Conservation (phyloP, 2,888 invertebrate genomes). For the Cyclophora albipunctata region DNA sequence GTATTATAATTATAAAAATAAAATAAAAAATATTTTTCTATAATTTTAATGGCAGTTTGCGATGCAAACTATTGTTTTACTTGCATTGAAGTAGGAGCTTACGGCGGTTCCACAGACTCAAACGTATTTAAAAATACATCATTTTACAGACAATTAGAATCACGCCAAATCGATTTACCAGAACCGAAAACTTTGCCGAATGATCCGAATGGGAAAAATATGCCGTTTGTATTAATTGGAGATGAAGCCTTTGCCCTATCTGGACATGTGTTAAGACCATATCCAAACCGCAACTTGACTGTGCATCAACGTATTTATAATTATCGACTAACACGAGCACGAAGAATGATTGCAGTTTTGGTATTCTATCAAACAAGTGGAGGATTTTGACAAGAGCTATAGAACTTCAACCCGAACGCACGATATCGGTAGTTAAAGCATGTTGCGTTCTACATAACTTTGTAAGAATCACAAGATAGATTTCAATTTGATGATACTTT, state of each 20-base stretch:
- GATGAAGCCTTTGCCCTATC: constrained; percentile 26
- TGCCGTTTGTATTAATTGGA: constrained; percentile 20
- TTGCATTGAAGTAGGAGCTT: constrained; percentile 10
- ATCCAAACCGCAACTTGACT: constrained; percentile 21
- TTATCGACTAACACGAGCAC: too few species aligned
- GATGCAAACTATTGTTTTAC: constrained; percentile 16
- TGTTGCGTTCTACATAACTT: too few species aligned
- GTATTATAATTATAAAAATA: constrained; percentile 13
- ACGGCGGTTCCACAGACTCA: constrained; percentile 10
- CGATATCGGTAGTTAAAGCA: too few species aligned
- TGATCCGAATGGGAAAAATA: constrained; percentile 7
- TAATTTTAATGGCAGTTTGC: constrained; percentile 14
- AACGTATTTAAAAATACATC: constrained; percentile 10
- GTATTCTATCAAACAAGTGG: too few species aligned
- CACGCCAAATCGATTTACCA: constrained; percentile 7
- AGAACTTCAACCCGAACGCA: too few species aligned
- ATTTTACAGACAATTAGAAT: constrained; percentile 9
- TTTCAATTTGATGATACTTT: too few species aligned
- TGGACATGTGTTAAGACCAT: constrained; percentile 24
- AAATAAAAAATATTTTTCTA: constrained; percentile 12
- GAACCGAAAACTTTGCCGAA: constrained; percentile 9
- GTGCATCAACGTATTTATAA: constrained; percentile 7
- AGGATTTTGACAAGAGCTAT: too few species aligned
- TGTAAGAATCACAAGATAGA: too few species aligned
- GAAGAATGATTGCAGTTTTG: too few species aligned